Evolutionary conservation across 2,888 invertebrate species (phyloP).

Genomic region (Drosophila atroscutellata): DNA sequence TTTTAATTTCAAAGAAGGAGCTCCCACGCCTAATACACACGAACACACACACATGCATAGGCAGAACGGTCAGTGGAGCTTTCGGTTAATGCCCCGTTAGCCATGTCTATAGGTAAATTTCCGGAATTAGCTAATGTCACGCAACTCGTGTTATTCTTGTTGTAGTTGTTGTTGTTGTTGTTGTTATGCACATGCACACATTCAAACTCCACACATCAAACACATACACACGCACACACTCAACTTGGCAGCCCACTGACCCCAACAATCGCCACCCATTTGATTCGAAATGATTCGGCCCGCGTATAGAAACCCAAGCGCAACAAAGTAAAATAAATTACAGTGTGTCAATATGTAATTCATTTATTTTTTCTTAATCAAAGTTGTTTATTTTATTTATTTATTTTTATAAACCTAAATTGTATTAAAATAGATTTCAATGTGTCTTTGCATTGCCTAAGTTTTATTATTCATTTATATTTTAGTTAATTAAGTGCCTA

Average conservation of each 20-base stretch:
- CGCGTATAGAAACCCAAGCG: slow-evolving; percentile 3
- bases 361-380: neutral
- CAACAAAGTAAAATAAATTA: slow-evolving; percentile 17
- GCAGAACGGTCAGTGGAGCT: slow-evolving; percentile 41
- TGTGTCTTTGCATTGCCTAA: neutral
- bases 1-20: slow-evolving; percentile 38
- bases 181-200: slow-evolving; percentile 29
- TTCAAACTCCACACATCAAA: slow-evolving; percentile 16
- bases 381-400: neutral
- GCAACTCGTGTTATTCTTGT: slow-evolving; percentile 52
- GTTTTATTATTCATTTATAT: neutral
- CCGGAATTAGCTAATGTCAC: slow-evolving; percentile 68
- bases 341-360: slow-evolving; percentile 35
- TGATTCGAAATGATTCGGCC: neutral
- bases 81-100: slow-evolving; percentile 49
- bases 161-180: neutral
- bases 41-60: slow-evolving; percentile 3
- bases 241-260: slow-evolving; percentile 52
- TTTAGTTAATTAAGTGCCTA: neutral
- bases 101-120: slow-evolving; percentile 63
- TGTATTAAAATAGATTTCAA: neutral
- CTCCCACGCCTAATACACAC: slow-evolving; percentile 14
- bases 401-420: neutral
- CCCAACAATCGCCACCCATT: slow-evolving; percentile 36
- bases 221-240: slow-evolving; percentile 1